These are phyloP conservation scores for Champsocephalus gunnari DNA, from an alignment of 2,797 vertebrate genomes.

Conservation along the genomic window DNA sequence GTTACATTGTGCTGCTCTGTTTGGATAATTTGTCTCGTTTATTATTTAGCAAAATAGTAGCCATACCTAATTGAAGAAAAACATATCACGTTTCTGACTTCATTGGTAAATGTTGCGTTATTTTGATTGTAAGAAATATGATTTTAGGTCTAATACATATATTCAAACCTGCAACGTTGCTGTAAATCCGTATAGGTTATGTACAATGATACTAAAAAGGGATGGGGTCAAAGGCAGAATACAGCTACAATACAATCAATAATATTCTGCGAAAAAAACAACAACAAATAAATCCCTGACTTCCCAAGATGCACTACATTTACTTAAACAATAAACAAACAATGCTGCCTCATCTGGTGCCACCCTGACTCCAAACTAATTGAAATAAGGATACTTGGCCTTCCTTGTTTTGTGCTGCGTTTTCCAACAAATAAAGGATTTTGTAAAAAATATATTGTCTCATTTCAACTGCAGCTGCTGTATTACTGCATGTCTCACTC, in stretches of 20 bases:
- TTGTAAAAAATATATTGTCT: neutral
- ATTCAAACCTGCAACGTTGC: neutral
- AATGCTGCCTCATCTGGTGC: neutral
- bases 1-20: neutral
- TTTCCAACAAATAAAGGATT: conserved; percentile 2
- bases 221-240: too few relatives aligned
- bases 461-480: neutral
- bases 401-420: neutral
- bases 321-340: neutral
- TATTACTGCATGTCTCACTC: neutral
- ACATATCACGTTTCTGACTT: neutral
- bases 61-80: neutral
- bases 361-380: neutral
- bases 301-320: conserved; percentile 4
- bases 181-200: neutral
- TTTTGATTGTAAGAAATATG: neutral
- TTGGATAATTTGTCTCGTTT: neutral
- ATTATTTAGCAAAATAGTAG: neutral
- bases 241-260: neutral
- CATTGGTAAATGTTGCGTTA: neutral
- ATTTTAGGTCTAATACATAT: neutral
- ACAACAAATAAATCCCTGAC: neutral
- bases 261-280: neutral
- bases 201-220: neutral
- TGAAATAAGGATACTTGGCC: neutral